These are phyloP conservation scores for Trigoniulus corallinus DNA, from an alignment of 1,140 invertebrate genomes.

Conservation along the genomic window DNA sequence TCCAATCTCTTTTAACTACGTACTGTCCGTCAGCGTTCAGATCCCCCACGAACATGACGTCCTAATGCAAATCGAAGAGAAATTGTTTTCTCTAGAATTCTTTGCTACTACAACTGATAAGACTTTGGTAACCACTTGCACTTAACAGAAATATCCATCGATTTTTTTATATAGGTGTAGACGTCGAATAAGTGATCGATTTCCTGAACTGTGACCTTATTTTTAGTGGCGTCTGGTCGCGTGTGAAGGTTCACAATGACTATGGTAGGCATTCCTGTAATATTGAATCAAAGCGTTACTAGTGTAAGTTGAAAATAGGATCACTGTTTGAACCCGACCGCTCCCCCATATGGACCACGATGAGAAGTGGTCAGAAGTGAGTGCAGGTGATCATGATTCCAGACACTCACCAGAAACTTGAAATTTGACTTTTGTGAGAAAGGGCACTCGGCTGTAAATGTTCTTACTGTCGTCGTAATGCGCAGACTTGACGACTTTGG, in stretches of 20 bases:
- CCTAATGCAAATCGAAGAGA: conserved; percentile 13
- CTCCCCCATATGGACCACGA: neutral
- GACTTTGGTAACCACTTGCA: neutral
- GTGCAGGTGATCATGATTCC: no score
- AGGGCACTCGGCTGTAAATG: no score
- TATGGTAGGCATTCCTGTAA: neutral
- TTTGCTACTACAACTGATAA: no score
- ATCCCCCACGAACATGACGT: conserved; percentile 26
- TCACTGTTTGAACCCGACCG: neutral
- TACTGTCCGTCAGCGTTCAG: conserved; percentile 26
- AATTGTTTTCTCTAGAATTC: neutral
- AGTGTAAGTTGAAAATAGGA: neutral
- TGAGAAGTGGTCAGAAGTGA: neutral
- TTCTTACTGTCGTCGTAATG: no score
- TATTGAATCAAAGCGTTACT: neutral
- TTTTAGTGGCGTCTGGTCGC: neutral
- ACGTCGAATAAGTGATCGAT: neutral
- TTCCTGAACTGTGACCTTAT: neutral
- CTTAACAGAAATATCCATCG: neutral
- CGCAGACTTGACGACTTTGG: no score
- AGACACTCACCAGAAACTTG: no score
- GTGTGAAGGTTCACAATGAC: neutral
- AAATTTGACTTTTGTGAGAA: no score
- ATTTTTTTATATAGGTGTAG: neutral
- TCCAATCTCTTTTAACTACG: conserved; percentile 17